phyloP scores from a whole-genome alignment of 2,113 vertebrate genomes.

The Noctilio leporinus region DNA sequence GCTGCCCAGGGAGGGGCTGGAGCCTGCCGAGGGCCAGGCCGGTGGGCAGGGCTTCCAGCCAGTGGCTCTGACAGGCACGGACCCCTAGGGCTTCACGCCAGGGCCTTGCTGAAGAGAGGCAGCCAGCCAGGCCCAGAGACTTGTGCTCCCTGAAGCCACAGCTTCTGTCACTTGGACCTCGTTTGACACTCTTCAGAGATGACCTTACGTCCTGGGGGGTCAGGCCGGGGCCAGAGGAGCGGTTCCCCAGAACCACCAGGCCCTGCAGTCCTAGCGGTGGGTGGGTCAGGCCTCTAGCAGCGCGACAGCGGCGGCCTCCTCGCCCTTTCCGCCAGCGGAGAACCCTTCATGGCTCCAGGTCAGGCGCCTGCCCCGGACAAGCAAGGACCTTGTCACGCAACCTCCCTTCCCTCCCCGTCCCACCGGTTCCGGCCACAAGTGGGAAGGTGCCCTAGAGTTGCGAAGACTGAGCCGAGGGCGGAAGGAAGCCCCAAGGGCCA shows the following conservation, averaged over 20 bases:
- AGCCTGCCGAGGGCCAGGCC: neutral
- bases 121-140: neutral
- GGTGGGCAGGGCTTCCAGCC: neutral
- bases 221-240: neutral
- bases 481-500: neutral
- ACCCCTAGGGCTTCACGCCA: neutral
- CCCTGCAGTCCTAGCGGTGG: neutral
- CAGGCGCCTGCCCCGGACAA: neutral
- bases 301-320: too few relatives aligned
- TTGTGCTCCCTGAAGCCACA: rapidly evolving
- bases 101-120: neutral
- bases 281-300: neutral
- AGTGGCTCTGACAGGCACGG: neutral
- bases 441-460: neutral
- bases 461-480: neutral
- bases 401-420: neutral
- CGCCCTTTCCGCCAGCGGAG: too few relatives aligned
- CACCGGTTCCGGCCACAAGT: too few relatives aligned
- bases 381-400: rapidly evolving
- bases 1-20: neutral
- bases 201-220: neutral
- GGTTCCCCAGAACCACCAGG: rapidly evolving
- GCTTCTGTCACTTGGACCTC: neutral
- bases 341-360: neutral
- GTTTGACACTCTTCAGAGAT: neutral